Evolutionary conservation across 2,113 vertebrate genomes (phyloP), one percentile per base, ranked within the genome.

Genomic region (Pogonocichla stellata): DNA sequence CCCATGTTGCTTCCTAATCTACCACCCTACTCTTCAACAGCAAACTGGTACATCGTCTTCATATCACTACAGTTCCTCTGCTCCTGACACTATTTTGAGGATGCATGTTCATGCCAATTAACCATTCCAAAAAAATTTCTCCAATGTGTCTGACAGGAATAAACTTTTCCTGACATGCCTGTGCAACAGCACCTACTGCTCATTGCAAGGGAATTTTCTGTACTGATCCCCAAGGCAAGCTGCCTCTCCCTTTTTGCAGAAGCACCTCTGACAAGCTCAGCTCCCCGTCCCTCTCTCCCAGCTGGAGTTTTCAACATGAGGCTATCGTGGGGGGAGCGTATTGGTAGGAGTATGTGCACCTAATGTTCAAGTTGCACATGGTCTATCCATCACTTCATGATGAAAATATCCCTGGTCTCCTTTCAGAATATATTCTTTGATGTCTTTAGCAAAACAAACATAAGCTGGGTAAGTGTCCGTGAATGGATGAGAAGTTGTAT

Each of bases 21-120:
- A 16, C 31, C 25, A 29, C 43, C 29, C 12, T 69, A 7, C 43
- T 34, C 43, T 56, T 28, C 56, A 90, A 29, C 3, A 92, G 45
- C 60, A n/a, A 75, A 28, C 26, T 91, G 80, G 36, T 77, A 77
- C 0, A 0, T 42, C 3, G 5, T 31, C 61, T 69, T 66, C 0
- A 0, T 22, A 42, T 53, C 3, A 0, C 54, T 75, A 26, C n/a
- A 50, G 38, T 45, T 86, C 42, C 54, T 80, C 74, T 58, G 12
- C 43, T 92, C 70, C 74, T 85, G 45, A 84, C 53, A 72, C 28
- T 73, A 10, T 62, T 89, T 89, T 66, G 61, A 47, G 48, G 61
- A 33, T 2, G 0, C 31, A 9, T 62, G 25, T 62, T 87, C 45
- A 45, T 6, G 18, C 58, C 45, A 69, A 1, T 66, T 18, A 88